Conservation (phyloP, 2,888 invertebrate species). For the Latrodectus hesperus region DNA sequence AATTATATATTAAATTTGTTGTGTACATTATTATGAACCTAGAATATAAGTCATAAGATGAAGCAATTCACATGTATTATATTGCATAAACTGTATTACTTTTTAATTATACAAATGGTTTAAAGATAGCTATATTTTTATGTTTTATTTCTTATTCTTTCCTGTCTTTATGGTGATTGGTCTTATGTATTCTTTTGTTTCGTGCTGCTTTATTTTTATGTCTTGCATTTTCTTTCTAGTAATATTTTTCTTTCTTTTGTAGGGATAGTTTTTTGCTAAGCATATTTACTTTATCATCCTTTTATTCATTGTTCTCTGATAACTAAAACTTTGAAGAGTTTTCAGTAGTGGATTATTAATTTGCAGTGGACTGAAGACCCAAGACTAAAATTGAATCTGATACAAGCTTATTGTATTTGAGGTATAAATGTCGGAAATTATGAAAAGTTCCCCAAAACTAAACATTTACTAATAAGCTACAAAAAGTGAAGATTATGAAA, state of each 20-base stretch:
- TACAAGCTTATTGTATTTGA: conserved; percentile 7
- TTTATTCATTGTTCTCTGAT: conserved; percentile 59
- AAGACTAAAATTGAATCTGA: neutral
- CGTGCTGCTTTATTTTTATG: conserved; percentile 39
- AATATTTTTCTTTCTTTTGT: conserved; percentile 67
- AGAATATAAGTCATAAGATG: no score
- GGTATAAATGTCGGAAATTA: conserved; percentile 18
- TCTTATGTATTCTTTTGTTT: conserved; percentile 27
- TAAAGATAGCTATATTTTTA: neutral
- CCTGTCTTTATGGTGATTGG: conserved; percentile 67
- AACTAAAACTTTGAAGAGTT: conserved; percentile 53
- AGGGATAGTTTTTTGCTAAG: conserved; percentile 60
- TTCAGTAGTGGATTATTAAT: conserved; percentile 47
- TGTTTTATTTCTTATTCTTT: conserved; percentile 60
- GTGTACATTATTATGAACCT: no score
- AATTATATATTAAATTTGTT: no score
- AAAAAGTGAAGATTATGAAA: no score
- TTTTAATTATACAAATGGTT: neutral
- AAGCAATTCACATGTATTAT: no score
- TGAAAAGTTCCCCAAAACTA: neutral
- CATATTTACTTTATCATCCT: conserved; percentile 64
- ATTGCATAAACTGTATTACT: no score
- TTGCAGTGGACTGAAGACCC: conserved; percentile 36
- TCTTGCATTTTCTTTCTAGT: conserved; percentile 61
- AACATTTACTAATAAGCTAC: no score